Evolutionary conservation across 2,113 vertebrate genomes (phyloP).

Genomic region (Corvus moneduloides): DNA sequence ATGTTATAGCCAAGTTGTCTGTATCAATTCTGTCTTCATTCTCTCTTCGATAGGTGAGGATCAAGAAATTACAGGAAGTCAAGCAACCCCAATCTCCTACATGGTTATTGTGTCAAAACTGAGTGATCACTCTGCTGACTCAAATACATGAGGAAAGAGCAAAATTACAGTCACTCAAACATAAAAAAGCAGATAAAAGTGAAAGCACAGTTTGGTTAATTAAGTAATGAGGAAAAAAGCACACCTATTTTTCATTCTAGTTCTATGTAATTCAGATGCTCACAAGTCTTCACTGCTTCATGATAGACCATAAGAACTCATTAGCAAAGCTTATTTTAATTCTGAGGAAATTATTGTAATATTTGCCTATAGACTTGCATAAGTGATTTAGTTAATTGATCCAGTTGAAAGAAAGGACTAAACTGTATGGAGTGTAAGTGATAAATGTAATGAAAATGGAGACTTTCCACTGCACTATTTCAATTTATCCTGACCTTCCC

Average conservation of each 20-base stretch:
- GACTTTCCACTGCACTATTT: not conserved
- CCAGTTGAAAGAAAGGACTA: not conserved
- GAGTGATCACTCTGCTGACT: not conserved
- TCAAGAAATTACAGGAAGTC: constrained; percentile 28
- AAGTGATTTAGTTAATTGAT: constrained; percentile 3
- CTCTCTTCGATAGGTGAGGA: not conserved
- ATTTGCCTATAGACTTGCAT: not conserved
- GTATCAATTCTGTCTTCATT: not conserved
- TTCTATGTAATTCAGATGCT: not conserved
- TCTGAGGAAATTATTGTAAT: constrained; percentile 30
- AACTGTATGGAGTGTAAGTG: not conserved
- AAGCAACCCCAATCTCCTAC: not conserved
- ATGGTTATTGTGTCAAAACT: not conserved
- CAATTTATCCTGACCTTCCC: not conserved
- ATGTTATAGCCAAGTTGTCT: not conserved
- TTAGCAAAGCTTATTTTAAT: constrained; percentile 14
- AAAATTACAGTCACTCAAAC: not conserved
- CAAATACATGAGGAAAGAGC: not conserved
- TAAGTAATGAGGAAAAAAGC: not conserved
- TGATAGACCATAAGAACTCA: not conserved
- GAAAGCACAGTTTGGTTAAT: not conserved
- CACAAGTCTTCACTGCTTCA: not conserved
- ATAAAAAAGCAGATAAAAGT: not conserved
- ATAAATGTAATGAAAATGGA: not conserved
- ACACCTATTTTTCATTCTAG: not conserved